A percentile compares a stretch with the other conserved stretches of the same genome.
phyloP scores from a whole-genome alignment of 2,888 invertebrate species.

The Hemicrepidius hirtus region DNA sequence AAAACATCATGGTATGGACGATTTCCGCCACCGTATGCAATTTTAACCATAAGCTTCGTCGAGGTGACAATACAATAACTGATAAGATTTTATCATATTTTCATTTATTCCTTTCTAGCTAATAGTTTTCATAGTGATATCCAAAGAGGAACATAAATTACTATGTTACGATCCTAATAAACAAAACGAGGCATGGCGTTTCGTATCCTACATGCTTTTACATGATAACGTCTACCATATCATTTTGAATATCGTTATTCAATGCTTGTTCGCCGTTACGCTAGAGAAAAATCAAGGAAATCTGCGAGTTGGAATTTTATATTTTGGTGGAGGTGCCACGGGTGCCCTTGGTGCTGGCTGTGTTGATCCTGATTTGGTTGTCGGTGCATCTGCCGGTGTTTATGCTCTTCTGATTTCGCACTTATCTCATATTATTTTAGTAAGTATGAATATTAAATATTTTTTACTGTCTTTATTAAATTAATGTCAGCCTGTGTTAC shows the following conservation, averaged over 20 bases:
- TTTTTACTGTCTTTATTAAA: too few relatives aligned
- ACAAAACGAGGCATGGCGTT: slow-evolving; percentile 84
- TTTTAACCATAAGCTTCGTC: slow-evolving; percentile 64
- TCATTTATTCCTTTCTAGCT: slow-evolving; percentile 56
- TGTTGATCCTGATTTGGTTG: slow-evolving; percentile 85
- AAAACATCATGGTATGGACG: slow-evolving; percentile 56
- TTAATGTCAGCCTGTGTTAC: too few relatives aligned
- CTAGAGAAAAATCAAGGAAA: slow-evolving; percentile 85
- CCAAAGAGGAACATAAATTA: slow-evolving; percentile 54
- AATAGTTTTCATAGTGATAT: slow-evolving; percentile 59
- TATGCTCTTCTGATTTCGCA: slow-evolving; percentile 92
- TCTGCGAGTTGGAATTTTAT: slow-evolving; percentile 81
- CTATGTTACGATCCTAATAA: slow-evolving; percentile 79
- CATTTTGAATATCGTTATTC: slow-evolving; percentile 83
- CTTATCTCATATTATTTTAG: slow-evolving; percentile 87
- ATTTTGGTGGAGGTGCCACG: slow-evolving; percentile 84
- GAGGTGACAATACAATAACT: slow-evolving; percentile 59
- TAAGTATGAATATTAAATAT: slow-evolving; percentile 65
- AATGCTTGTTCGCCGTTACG: slow-evolving; percentile 74
- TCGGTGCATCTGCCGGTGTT: slow-evolving; percentile 94
- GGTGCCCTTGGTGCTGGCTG: slow-evolving; percentile 86
- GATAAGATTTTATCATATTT: not conserved
- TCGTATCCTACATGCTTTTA: slow-evolving; percentile 85
- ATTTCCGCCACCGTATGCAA: slow-evolving; percentile 64
- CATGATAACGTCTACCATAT: slow-evolving; percentile 87